These are phyloP conservation scores for Caenorhabditis remanei DNA, from an alignment of 1,140 invertebrate genomes.

Conservation along the genomic window DNA sequence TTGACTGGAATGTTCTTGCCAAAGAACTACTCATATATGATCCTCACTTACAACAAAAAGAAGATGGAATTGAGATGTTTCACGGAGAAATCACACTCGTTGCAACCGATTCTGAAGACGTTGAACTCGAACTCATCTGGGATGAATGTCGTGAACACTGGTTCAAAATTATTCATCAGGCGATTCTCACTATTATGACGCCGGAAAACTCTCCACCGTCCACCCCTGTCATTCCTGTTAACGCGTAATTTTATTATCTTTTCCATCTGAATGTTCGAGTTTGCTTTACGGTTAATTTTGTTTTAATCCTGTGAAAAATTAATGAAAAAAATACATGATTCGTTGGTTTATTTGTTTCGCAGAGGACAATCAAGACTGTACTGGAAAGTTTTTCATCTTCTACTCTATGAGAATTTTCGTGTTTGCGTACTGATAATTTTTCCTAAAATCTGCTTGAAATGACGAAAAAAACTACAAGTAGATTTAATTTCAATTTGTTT, in stretches of 20 bases:
- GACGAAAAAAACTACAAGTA: background rate
- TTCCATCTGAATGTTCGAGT: no score
- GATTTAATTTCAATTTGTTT: background rate
- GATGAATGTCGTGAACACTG: conserved; percentile 71
- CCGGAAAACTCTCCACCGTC: background rate
- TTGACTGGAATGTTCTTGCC: conserved; percentile 69
- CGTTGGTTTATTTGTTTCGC: no score
- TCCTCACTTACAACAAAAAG: conserved; percentile 70
- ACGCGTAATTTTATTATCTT: background rate
- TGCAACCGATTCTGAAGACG: background rate
- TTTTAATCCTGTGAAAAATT: background rate
- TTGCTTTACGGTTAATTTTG: background rate
- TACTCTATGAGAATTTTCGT: no score
- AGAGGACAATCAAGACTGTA: no score
- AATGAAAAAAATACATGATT: background rate
- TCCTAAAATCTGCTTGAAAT: no score
- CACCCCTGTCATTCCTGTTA: background rate
- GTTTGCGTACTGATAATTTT: no score
- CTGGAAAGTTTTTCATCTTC: no score
- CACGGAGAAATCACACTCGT: conserved; percentile 68
- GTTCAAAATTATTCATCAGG: conserved; percentile 62
- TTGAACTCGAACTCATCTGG: conserved; percentile 71
- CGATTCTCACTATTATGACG: background rate
- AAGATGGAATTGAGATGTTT: conserved; percentile 74
- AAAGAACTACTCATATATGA: conserved; percentile 63